These are phyloP conservation scores for Pelobates fuscus DNA, from an alignment of 2,113 vertebrate genomes.

Conservation along the genomic window DNA sequence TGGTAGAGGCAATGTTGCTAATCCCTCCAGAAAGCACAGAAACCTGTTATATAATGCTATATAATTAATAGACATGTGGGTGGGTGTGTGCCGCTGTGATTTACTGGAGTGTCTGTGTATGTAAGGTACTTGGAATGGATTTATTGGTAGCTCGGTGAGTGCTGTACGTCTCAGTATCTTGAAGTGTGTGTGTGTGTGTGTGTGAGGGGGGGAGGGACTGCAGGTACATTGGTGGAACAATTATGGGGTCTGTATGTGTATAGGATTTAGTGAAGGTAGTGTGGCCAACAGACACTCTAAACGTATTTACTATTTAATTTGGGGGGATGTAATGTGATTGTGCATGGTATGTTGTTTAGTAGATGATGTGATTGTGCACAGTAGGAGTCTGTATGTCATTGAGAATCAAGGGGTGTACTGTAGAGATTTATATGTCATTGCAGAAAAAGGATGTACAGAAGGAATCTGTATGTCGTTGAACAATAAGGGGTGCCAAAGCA, in stretches of 20 bases:
- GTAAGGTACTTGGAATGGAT: neutral
- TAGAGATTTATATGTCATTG: too few species aligned
- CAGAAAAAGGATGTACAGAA: too few species aligned
- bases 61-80: neutral
- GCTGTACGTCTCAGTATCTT: too few species aligned
- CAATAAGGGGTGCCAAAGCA: too few species aligned
- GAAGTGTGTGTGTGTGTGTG: too few species aligned
- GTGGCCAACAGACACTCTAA: too few species aligned
- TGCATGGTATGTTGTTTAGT: too few species aligned
- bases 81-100: neutral
- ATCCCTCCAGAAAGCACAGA: neutral
- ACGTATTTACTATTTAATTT: too few species aligned
- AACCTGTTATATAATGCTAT: slow-evolving; percentile 8
- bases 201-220: too few species aligned
- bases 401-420: neutral
- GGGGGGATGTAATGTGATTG: too few species aligned
- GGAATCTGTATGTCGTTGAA: too few species aligned
- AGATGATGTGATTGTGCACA: neutral
- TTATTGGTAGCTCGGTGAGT: neutral
- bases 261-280: neutral
- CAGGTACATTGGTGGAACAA: neutral
- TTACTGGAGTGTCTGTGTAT: neutral
- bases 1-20: neutral
- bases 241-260: neutral
- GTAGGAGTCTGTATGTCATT: neutral